Evolutionary conservation across 2,797 vertebrate species (phyloP).

Genomic region (Acrossocheilus fasciatus): DNA sequence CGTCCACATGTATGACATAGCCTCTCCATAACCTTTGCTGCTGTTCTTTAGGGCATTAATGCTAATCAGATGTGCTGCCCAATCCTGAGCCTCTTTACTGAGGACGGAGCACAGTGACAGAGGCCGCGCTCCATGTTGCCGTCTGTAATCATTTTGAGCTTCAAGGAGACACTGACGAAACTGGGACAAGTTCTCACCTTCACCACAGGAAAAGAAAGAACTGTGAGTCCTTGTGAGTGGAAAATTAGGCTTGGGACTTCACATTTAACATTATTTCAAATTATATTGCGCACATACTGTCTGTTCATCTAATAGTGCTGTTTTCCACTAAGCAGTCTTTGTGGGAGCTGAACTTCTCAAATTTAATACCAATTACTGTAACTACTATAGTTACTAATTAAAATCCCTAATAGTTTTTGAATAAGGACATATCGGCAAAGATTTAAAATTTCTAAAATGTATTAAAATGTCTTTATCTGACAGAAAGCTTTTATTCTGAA

Average conservation of each 20-base stretch:
- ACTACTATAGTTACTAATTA: neutral
- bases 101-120: slow-evolving; percentile 58
- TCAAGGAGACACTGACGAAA: slow-evolving; percentile 62
- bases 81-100: slow-evolving; percentile 66
- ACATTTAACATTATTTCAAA: neutral
- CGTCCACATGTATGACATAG: slow-evolving; percentile 66
- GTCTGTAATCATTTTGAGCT: slow-evolving; percentile 61
- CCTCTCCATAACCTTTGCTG: slow-evolving; percentile 64
- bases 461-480: neutral
- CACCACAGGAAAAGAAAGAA: slow-evolving; percentile 13
- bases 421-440: neutral
- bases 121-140: slow-evolving; percentile 57
- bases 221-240: neutral
- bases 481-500: neutral
- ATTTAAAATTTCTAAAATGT: too few relatives aligned
- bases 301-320: neutral
- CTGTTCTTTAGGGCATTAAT: slow-evolving; percentile 64
- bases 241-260: neutral
- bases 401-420: neutral
- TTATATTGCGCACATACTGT: neutral
- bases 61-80: slow-evolving; percentile 62
- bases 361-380: neutral
- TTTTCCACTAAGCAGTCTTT: neutral
- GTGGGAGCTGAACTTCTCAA: neutral
- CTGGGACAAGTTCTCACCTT: slow-evolving; percentile 56